Evolutionary conservation across 2,113 vertebrate species (phyloP), one percentile per base, ranked within the genome.

Genomic region (Psephotus haematonotus): DNA sequence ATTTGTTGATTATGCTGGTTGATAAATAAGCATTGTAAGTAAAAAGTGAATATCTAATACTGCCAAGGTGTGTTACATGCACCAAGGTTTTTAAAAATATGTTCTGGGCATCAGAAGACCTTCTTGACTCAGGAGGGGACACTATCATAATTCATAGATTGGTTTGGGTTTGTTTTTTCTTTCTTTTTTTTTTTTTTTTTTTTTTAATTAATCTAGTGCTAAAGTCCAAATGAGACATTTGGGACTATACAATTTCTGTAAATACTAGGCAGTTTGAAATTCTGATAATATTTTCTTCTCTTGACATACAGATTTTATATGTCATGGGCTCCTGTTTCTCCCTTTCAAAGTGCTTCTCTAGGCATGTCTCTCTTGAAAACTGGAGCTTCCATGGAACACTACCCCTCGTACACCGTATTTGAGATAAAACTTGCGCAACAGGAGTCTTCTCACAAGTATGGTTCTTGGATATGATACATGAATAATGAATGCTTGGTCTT

Each of bases 281-380:
- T 65, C 23, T 68, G 49, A 9, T 60, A 12, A 35, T 43, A 52
- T 59, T 76, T 72, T 1, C 2, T 59, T 81, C 22, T 71, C 7
- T 70, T 71, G 17, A n/a, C 7, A 17, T 9, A n/a, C 2, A 67
- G 18, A 17, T 43, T 3, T 75, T 67, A 31, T 19, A 64, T 2
- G 20, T 43, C 19, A 81, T 31, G 19, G 7, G 2, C 8, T 91
- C 33, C 9, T 59, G 2, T 2, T 68, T n/a, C 13, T 35, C 14
- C 13, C 5, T 11, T 81, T 72, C 3, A 0, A 57, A 39, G 2
- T 29, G 4, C 2, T 79, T 79, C 15, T 64, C 10, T 71, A 59
- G 15, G 10, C 0, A 0, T 28, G 6, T n/a, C 5, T 80, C 12
- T 41, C 74, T 60, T 77, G 64, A 47, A 8, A 8, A 57, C 9